Evolutionary conservation across 2,888 invertebrate species (phyloP), one percentile per base, ranked within the genome.

Genomic region (Amaurobius ferox): DNA sequence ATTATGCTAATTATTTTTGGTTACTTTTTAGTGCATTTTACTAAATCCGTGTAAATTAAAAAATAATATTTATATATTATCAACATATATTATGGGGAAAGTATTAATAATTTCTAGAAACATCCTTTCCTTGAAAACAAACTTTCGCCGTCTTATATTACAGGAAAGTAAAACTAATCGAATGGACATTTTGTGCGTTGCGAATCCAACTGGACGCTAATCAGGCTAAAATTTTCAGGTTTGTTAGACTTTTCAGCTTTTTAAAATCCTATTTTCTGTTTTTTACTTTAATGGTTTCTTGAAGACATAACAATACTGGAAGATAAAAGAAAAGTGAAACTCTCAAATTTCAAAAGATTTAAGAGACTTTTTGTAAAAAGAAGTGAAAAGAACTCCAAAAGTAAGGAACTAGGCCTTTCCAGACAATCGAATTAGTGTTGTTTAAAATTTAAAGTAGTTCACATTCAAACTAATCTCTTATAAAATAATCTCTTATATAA

Each of bases 221-320:
- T 44, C 11, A 44, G 44, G 44, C 44, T 44, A 44, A 44, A 44
- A 44, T 44, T 44, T 44, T 44, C 44, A 44, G 44, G 44, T 44
- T 44, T 44, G 44, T 44, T 44, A 44, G 44, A 13, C 44, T 44
- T 16, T 44, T 44, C 44, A 44, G 44, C 44, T 44, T 44, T 7
- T 11, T 44, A 16, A 44, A 44, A 44, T 44, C 44, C 44, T 16
- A 44, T 44, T 44, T 16, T 44, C 11, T 44, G 44, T 44, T 44
- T 44, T 44, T 16, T 2, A n/a, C 9, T 44, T 44, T 44, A 44
- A 44, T 44, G 44, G 44, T 44, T 44, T 44, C 44, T 44, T 44
- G 44, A 44, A 44, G 44, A 44, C 44, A 13, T 44, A 44, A 44
- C 44, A 44, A 44, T 44, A 44, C 16, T 13, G 44, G 6, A 2